phyloP scores from a whole-genome alignment of 35 echinoderm and acorn worm genomes.

The Ptychodera flava region DNA sequence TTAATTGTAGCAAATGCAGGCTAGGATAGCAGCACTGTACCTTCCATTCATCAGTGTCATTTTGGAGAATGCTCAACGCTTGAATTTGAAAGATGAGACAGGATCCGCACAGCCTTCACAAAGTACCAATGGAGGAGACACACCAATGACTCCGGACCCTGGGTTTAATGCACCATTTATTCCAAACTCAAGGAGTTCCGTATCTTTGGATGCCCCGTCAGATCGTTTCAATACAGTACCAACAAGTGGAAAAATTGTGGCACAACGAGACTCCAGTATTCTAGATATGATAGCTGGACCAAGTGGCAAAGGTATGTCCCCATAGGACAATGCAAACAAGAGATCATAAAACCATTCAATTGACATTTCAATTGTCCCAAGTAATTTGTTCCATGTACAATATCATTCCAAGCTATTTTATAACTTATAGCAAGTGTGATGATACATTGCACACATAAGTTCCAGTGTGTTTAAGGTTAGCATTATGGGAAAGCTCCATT shows the following conservation, averaged over 20 bases:
- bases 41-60: slow-evolving; percentile 89
- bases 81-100: slow-evolving; percentile 39
- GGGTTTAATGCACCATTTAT: not conserved
- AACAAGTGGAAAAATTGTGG: not conserved
- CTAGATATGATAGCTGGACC: slow-evolving; percentile 86
- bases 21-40: slow-evolving; percentile 81
- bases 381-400: too few species aligned
- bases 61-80: slow-evolving; percentile 77
- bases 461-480: too few species aligned
- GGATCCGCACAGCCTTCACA: not conserved
- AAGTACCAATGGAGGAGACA: not conserved
- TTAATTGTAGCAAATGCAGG: slow-evolving; percentile 70
- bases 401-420: too few species aligned
- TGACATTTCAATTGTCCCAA: not conserved
- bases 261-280: slow-evolving; percentile 64
- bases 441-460: too few species aligned
- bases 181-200: not conserved
- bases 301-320: slow-evolving; percentile 25
- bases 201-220: not conserved
- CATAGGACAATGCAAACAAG: not conserved
- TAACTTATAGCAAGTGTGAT: too few species aligned
- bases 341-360: not conserved
- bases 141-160: not conserved
- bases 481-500: too few species aligned
- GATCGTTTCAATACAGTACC: not conserved